Evolutionary conservation across 2,113 vertebrate genomes (phyloP), one percentile per base, ranked within the genome.

Genomic region (Brachypteracias leptosomus): DNA sequence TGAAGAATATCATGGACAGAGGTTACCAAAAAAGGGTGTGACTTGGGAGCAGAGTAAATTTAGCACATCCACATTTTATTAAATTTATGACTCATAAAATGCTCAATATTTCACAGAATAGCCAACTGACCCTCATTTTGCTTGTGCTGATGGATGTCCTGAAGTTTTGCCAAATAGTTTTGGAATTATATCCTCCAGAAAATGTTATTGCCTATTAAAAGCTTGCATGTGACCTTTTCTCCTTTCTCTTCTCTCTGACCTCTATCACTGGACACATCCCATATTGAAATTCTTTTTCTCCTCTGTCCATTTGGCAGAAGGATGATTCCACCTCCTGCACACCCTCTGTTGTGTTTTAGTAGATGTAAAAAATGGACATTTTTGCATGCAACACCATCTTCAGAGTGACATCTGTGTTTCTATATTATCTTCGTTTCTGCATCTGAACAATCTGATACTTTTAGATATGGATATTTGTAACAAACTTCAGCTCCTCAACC

Each of bases 11-110:
- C 79, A 57, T 89, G 85, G 88, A 91, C 85, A 87, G 89, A 95
- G 92, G 93, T 97, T 97, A 97, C 96, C 96, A 97, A 97, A 97
- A 97, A 97, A 97, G 96, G 94, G 96, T 96, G 95, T 96, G 90
- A 94, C 95, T 96, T 95, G 82, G 80, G 89, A 93, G 78, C 65
- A 68, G 66, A 80, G 79, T 95, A 97, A 96, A 96, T 96, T 97
- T 95, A 97, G 96, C 90, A 94, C 93, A 96, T 97, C 84, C 88
- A 96, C 94, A 82, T 96, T 96, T 96, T 95, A 74, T 94, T 79
- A 90, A 92, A 91, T 97, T 96, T 95, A 97, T 96, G 85, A 95
- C 93, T 96, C 95, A 95, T 91, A 90, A 96, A 96, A 96, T 91
- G 87, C 76, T 96, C 90, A 74, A 81, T 97, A 97, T 97, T 96